Evolutionary conservation across 2,113 vertebrate species (phyloP).

Genomic region (Zootoca vivipara): DNA sequence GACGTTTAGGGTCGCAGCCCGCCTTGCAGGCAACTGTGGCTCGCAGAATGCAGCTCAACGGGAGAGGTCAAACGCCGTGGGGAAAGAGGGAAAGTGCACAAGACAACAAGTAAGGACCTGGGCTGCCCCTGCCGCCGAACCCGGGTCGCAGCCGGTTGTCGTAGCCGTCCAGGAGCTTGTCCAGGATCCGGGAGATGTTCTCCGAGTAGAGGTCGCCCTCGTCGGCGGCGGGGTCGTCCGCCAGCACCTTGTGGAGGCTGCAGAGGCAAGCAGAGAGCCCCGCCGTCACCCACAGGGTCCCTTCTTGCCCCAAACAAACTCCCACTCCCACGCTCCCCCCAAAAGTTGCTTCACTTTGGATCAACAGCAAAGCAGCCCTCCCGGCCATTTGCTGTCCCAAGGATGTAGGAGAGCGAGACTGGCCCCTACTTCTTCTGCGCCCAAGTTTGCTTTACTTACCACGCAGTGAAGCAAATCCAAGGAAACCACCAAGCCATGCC

Average conservation of each 20-base stretch:
- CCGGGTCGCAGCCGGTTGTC: conserved; percentile 94
- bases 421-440: no score
- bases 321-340: background rate
- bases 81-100: background rate
- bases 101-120: background rate
- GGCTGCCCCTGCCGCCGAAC: conserved; percentile 84
- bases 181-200: conserved; percentile 92
- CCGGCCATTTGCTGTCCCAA: no score
- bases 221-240: conserved; percentile 70
- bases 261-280: conserved; percentile 35
- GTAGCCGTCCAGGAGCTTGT: conserved; percentile 93
- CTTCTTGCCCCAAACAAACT: background rate
- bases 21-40: background rate
- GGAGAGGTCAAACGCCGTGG: background rate
- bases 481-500: conserved; percentile 84
- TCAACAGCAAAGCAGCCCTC: background rate
- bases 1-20: background rate
- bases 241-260: conserved; percentile 77
- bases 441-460: conserved; percentile 75
- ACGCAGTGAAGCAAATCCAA: conserved; percentile 78
- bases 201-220: conserved; percentile 83
- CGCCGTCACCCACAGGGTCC: background rate
- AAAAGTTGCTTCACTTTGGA: background rate
- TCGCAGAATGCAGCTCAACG: background rate
- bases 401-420: no score